These are phyloP conservation scores for Eupithecia subumbrata DNA, from an alignment of 2,888 invertebrate species.

Conservation along the genomic window DNA sequence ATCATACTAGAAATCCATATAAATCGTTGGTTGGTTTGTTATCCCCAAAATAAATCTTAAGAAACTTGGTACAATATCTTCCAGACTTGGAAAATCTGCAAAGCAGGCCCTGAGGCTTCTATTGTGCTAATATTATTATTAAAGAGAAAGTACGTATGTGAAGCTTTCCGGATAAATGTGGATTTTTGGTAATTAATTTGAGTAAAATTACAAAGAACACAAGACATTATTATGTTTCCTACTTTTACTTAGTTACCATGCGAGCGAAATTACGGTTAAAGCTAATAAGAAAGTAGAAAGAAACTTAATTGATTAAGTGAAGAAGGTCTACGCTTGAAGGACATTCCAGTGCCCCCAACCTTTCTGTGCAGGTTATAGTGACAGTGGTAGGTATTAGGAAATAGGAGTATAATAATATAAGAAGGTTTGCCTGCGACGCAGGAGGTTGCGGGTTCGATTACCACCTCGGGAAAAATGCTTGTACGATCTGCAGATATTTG, in stretches of 20 bases:
- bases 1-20: neutral
- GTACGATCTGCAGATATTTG: too few relatives aligned
- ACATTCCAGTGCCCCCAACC: neutral
- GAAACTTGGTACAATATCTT: neutral
- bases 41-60: neutral
- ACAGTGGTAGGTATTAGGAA: neutral
- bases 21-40: neutral
- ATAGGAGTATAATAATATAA: too few relatives aligned
- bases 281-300: neutral
- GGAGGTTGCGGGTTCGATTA: too few relatives aligned
- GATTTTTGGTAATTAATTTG: neutral
- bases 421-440: too few relatives aligned
- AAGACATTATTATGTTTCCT: neutral
- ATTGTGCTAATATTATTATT: conserved; percentile 11
- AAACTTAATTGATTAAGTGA: conserved; percentile 4
- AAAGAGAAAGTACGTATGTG: neutral
- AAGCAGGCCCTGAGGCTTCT: neutral
- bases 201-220: neutral
- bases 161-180: neutral
- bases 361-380: neutral
- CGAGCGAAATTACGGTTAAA: neutral
- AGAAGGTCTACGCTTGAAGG: neutral
- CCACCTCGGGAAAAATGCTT: too few relatives aligned
- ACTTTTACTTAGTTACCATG: neutral
- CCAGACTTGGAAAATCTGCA: neutral